These are phyloP conservation scores for Galeopterus variegatus DNA, from an alignment of 2,113 vertebrate species.

Conservation along the genomic window DNA sequence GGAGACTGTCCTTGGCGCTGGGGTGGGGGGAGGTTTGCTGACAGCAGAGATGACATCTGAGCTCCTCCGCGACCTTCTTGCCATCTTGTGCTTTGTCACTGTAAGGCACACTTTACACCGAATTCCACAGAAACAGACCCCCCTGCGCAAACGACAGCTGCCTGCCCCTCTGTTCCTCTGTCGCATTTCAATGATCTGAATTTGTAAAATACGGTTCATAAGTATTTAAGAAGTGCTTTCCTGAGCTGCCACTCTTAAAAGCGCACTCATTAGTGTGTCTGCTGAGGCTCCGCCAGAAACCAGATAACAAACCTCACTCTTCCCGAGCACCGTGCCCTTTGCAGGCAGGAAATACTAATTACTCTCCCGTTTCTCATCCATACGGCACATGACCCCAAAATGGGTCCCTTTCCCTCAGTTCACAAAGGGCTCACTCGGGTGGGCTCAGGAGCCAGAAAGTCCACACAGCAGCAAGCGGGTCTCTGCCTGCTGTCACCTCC, in stretches of 20 bases:
- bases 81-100: neutral
- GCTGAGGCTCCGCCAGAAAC: neutral
- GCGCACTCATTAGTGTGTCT: neutral
- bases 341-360: too few relatives aligned
- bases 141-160: neutral
- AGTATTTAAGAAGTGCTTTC: constrained; percentile 46
- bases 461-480: fast-evolving
- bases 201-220: constrained; percentile 20
- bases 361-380: neutral
- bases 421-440: neutral
- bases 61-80: neutral
- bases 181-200: neutral
- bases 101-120: neutral
- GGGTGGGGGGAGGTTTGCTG: neutral
- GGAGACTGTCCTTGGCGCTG: neutral
- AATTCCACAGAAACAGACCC: neutral
- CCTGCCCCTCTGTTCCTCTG: neutral
- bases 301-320: neutral
- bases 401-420: too few relatives aligned
- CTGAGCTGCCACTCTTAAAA: constrained; percentile 32
- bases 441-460: fast-evolving
- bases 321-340: neutral
- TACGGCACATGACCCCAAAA: neutral
- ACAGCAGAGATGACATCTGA: neutral
- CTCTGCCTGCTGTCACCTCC: neutral